A percentile compares a stretch with the other conserved stretches of the same genome.
These are phyloP conservation scores for Brevimyrus niger DNA, from an alignment of 2,113 vertebrate species.

Conservation along the genomic window DNA sequence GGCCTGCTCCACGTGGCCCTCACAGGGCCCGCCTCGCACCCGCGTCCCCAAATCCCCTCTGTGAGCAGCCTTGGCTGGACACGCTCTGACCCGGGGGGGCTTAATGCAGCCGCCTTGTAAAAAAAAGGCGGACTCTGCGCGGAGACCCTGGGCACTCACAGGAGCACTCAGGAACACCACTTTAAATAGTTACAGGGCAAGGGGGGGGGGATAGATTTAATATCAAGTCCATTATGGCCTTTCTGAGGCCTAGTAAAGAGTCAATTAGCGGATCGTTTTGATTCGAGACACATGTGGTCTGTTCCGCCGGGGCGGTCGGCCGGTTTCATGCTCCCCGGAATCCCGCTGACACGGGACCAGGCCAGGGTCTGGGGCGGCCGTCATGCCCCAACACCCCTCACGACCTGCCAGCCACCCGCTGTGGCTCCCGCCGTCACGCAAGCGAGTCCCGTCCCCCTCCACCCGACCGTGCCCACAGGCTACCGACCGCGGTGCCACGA, in stretches of 20 bases:
- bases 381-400: not conserved
- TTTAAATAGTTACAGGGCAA: slow-evolving; percentile 79
- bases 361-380: not conserved
- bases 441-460: not conserved
- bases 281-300: slow-evolving; percentile 91
- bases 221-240: slow-evolving; percentile 95
- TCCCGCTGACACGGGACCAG: not conserved
- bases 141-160: slow-evolving; percentile 62
- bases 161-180: slow-evolving; percentile 75
- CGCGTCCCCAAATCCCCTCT: slow-evolving; percentile 69
- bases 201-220: slow-evolving; percentile 78
- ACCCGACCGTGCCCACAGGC: too few relatives aligned
- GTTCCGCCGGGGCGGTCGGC: slow-evolving; percentile 37
- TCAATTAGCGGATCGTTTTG: slow-evolving; percentile 95
- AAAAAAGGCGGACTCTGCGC: slow-evolving; percentile 62
- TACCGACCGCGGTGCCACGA: not conserved
- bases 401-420: not conserved
- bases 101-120: slow-evolving; percentile 95
- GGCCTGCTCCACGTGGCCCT: slow-evolving; percentile 61
- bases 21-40: slow-evolving; percentile 65
- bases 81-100: slow-evolving; percentile 65
- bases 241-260: slow-evolving; percentile 93
- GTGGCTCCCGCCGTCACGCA: not conserved
- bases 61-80: slow-evolving; percentile 59
- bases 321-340: slow-evolving; percentile 14